phyloP scores from a whole-genome alignment of 2,113 vertebrate species.

The Vulpes lagopus region DNA sequence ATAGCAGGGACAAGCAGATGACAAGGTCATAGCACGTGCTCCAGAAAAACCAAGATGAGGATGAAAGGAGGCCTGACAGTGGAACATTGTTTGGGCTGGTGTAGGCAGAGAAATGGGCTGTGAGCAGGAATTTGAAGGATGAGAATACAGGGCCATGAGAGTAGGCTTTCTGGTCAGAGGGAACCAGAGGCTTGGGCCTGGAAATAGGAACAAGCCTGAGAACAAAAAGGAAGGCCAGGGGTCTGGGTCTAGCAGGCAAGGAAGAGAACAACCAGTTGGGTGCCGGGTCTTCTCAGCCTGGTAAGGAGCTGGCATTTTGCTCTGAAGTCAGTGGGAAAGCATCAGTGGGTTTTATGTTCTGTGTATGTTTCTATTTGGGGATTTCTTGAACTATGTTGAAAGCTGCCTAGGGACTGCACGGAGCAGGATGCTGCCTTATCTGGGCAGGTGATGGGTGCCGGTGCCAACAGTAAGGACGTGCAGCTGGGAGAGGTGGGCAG shows the following conservation, averaged over 20 bases:
- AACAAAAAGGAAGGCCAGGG: accelerated
- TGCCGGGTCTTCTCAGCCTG: accelerated
- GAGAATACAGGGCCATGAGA: neutral
- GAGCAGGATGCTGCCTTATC: no score
- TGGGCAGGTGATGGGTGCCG: accelerated
- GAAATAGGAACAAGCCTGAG: neutral
- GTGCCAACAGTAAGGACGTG: accelerated
- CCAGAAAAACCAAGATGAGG: accelerated
- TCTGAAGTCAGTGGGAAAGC: neutral
- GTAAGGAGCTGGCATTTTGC: neutral
- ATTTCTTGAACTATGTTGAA: accelerated
- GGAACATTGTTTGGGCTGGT: accelerated
- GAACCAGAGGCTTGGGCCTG: neutral
- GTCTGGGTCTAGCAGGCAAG: accelerated
- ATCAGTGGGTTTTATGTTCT: accelerated
- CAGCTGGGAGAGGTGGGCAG: neutral
- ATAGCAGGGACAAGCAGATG: accelerated
- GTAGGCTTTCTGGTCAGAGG: neutral
- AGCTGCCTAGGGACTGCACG: accelerated
- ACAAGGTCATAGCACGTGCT: accelerated
- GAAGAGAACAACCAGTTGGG: accelerated
- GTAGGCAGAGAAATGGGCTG: neutral
- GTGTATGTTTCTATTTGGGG: accelerated
- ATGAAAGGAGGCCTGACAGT: accelerated
- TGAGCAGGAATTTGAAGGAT: no score